Evolutionary conservation across 2,797 vertebrate genomes (phyloP).

Genomic region (Tenualosa ilisha): DNA sequence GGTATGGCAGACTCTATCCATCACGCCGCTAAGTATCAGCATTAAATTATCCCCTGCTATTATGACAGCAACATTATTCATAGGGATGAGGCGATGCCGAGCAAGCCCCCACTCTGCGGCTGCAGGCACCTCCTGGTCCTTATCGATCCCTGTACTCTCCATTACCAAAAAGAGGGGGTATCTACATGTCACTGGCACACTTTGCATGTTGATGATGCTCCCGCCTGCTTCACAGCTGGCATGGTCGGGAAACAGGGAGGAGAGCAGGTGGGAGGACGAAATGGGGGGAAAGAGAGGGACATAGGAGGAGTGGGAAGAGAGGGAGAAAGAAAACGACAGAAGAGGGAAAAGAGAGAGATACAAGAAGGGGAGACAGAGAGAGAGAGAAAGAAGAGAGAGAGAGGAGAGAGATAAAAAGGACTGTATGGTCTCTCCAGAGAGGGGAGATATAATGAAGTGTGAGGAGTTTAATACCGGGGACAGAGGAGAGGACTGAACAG

Average conservation of each 20-base stretch:
- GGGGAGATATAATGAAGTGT: constrained; percentile 78
- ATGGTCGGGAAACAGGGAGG: constrained; percentile 55
- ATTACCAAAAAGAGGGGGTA: constrained; percentile 80
- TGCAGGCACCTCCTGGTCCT: constrained; percentile 78
- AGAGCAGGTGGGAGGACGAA: background rate
- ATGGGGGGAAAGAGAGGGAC: constrained; percentile 40
- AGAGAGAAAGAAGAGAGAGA: constrained; percentile 48
- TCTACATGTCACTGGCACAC: constrained; percentile 84
- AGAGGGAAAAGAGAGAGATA: too few species aligned
- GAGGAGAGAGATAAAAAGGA: constrained; percentile 73
- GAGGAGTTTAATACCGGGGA: constrained; percentile 76
- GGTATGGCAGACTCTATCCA: constrained; percentile 85
- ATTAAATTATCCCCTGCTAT: constrained; percentile 89
- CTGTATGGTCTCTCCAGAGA: constrained; percentile 79
- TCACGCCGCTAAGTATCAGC: constrained; percentile 90
- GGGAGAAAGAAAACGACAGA: constrained; percentile 35
- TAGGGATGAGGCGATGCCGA: constrained; percentile 82
- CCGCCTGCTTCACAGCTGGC: constrained; percentile 65
- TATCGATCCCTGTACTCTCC: constrained; percentile 83
- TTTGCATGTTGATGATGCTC: constrained; percentile 85
- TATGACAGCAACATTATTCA: constrained; percentile 99
- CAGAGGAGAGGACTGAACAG: constrained; percentile 70
- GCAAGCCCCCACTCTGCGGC: constrained; percentile 70
- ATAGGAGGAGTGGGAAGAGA: too few species aligned
- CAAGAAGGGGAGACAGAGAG: constrained; percentile 39